Conservation (phyloP, 2,113 vertebrate genomes). For the Oplegnathus fasciatus region DNA sequence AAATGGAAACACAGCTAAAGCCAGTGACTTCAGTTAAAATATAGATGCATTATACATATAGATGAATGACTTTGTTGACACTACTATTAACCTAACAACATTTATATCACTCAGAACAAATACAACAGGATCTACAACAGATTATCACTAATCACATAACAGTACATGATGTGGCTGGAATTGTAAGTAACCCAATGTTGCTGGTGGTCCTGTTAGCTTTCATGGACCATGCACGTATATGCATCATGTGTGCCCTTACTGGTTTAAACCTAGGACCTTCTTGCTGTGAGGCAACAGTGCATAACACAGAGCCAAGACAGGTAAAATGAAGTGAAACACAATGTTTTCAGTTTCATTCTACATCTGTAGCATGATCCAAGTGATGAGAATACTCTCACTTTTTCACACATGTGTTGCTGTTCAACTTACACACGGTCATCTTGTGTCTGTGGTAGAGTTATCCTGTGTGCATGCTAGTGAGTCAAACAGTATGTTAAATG, state of each 20-base stretch:
- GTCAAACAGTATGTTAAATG: neutral
- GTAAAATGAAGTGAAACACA: neutral
- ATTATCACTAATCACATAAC: too few species aligned
- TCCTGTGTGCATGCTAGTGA: neutral
- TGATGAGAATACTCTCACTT: neutral
- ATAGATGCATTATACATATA: too few species aligned
- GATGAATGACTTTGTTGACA: too few species aligned
- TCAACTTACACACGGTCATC: neutral
- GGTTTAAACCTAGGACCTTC: neutral
- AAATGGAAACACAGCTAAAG: too few species aligned
- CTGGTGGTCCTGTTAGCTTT: too few species aligned
- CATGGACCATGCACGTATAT: neutral
- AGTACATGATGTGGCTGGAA: too few species aligned
- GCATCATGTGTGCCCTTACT: neutral
- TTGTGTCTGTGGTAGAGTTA: neutral
- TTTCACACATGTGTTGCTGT: neutral
- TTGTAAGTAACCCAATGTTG: too few species aligned
- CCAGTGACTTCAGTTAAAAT: too few species aligned
- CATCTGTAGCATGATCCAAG: neutral
- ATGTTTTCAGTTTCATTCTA: conserved; percentile 6
- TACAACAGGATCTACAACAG: too few species aligned
- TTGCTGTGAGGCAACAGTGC: neutral
- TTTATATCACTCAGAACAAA: too few species aligned
- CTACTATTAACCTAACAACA: too few species aligned
- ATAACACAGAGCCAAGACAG: neutral